Base-by-base conservation (phyloP, 2,797 vertebrate genomes). In the Microcaecilia unicolor region DNA sequence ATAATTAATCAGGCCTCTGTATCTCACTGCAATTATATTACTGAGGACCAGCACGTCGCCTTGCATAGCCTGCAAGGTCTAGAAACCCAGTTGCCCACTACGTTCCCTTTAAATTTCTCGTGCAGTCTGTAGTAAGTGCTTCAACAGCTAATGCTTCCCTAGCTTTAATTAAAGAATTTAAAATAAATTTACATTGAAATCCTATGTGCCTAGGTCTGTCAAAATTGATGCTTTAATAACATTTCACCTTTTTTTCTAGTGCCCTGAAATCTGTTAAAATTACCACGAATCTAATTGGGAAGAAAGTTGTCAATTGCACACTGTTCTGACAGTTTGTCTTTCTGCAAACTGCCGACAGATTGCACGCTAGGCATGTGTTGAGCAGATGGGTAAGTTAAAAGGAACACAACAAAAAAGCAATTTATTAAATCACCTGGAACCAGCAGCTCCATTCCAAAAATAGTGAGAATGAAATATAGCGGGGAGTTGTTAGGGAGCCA, bases 361-460 rank as follows among this genome's bases (percentile, higher is more conserved):
- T 84, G 80, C 70, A 76, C 81, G 79, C 81, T 81, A 80, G 74
- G 79, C 81, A 84, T 83, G 81, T 84, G 79, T 81, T 73, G 82
- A 83, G 75, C 84, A 86, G 84, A 86, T 86, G 84, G 84, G 76
- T 82, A 81, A 84, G 78, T 82, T 85, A 83, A 82, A 84, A 83
- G 74, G 74, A 78, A 69, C 64, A 80, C 74, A 78, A 64, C 74
- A 81, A 78, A 83, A 79, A 84, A 75, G 75, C 77, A 81, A 86
- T 83, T 84, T 83, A 86, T 85, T 81, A 85, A 84, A 86, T 86
- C 81, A 86, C 84, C 84, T 86, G 84, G 82, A 86, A 83, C 79
- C 79, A 83, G 81, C 74, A 83, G 78, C 78, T 83, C 73, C 60
- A 66, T 76, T 86, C 79, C 81, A 83, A 85, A 86, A 84, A 84